phyloP scores from a whole-genome alignment of 2,888 invertebrate genomes.

The Yponomeuta cagnagella region DNA sequence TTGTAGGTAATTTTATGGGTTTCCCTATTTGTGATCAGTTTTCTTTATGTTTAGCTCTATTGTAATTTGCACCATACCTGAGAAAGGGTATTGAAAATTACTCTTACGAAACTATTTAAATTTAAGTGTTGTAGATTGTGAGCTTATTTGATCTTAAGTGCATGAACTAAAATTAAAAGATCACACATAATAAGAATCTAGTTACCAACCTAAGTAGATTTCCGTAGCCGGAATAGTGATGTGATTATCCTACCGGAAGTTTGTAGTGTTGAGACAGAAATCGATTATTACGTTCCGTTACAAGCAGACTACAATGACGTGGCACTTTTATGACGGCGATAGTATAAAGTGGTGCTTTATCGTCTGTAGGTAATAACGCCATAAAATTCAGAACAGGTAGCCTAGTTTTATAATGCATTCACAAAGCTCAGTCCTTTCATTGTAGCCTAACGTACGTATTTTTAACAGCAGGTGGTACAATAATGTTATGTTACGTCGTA shows the following conservation, averaged over 20 bases:
- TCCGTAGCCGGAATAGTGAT: conserved; percentile 26
- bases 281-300: conserved; percentile 22
- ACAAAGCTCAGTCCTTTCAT: background rate
- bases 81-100: too few relatives aligned
- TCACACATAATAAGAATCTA: background rate
- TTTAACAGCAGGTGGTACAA: conserved; percentile 9
- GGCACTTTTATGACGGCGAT: background rate
- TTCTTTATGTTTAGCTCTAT: too few relatives aligned
- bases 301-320: conserved; percentile 12
- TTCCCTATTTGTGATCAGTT: too few relatives aligned
- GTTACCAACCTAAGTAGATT: conserved; percentile 24
- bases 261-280: conserved; percentile 23
- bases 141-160: too few relatives aligned
- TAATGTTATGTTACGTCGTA: conserved; percentile 4
- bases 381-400: conserved; percentile 2
- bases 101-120: too few relatives aligned
- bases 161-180: background rate
- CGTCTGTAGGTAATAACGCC: background rate
- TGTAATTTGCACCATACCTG: too few relatives aligned
- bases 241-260: conserved; percentile 26
- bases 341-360: background rate
- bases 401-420: conserved; percentile 5
- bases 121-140: too few relatives aligned
- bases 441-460: background rate
- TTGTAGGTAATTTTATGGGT: too few relatives aligned